Conservation (phyloP, 2,888 invertebrate genomes). For the Xestia c-nigrum region DNA sequence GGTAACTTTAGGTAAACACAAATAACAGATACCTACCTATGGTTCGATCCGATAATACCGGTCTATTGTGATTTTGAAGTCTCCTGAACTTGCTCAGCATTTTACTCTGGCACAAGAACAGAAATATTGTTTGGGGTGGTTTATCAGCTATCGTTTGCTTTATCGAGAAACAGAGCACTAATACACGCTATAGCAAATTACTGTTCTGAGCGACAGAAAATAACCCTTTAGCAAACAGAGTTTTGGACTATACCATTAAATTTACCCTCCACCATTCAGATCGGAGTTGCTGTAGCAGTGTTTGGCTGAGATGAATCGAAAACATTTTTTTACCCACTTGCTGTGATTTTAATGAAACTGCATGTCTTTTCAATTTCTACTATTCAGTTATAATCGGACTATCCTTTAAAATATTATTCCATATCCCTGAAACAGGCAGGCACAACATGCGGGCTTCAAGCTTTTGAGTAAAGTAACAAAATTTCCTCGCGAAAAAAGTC, state of each 20-base stretch:
- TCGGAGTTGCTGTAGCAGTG: background rate
- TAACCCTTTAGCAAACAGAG: background rate
- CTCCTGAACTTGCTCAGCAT: background rate
- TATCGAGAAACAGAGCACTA: background rate
- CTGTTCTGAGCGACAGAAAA: background rate
- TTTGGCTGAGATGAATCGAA: background rate
- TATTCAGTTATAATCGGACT: background rate
- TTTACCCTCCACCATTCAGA: background rate
- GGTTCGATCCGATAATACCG: background rate
- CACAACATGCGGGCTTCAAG: background rate
- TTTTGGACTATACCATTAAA: background rate
- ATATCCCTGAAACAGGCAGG: background rate
- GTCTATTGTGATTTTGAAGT: background rate
- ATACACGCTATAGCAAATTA: background rate
- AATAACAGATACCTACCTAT: background rate
- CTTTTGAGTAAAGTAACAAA: constrained; percentile 60
- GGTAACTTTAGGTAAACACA: background rate
- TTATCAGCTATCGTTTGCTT: background rate
- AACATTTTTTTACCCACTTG: background rate
- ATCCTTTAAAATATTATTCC: background rate
- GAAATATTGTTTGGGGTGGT: background rate
- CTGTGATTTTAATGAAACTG: constrained; percentile 31
- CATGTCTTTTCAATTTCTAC: background rate
- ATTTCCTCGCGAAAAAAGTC: constrained; percentile 62
- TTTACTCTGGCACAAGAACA: background rate